These are phyloP conservation scores for Heteropelma amictum DNA, from an alignment of 2,888 invertebrate species.

Conservation along the genomic window DNA sequence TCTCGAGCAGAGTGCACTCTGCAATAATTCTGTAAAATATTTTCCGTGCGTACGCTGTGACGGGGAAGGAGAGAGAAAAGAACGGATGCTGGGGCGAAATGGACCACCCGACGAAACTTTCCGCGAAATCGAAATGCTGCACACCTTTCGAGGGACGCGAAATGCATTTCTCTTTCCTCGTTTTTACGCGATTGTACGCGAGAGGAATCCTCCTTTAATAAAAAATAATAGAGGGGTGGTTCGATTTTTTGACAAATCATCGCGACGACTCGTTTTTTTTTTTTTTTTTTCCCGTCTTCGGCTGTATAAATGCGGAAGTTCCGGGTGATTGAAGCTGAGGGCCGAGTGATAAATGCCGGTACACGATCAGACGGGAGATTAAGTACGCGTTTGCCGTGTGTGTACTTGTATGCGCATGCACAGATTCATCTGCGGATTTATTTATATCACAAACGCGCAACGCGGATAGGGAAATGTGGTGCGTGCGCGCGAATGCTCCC, in stretches of 20 bases:
- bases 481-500: conserved; percentile 38
- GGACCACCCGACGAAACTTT: neutral
- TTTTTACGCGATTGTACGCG: too few relatives aligned
- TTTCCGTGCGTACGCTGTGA: neutral
- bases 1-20: neutral
- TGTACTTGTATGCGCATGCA: neutral
- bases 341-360: neutral
- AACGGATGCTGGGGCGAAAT: neutral
- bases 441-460: neutral
- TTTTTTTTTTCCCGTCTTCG: neutral
- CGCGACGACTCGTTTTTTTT: neutral
- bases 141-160: too few relatives aligned
- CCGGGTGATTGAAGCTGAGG: neutral
- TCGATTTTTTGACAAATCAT: neutral
- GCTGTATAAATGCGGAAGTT: neutral
- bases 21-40: neutral
- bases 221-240: too few relatives aligned
- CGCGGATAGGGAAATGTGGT: neutral
- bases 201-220: too few relatives aligned
- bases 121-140: neutral
- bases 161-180: too few relatives aligned
- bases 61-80: neutral
- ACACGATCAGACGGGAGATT: neutral
- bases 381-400: neutral
- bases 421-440: neutral